phyloP scores from a whole-genome alignment of 2,888 invertebrate species.

The Sinodicranocentrus sp. region DNA sequence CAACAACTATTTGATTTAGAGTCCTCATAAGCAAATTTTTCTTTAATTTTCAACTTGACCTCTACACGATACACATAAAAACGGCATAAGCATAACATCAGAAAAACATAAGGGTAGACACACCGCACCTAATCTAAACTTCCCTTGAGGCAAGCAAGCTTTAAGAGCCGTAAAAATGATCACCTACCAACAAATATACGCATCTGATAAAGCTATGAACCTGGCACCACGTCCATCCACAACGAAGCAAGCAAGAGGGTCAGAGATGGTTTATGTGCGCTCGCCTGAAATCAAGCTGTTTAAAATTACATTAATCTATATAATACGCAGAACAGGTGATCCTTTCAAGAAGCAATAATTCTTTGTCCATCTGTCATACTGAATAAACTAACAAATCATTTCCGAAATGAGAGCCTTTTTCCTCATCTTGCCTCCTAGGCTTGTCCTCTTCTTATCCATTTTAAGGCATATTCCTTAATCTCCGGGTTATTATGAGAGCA shows the following conservation, averaged over 20 bases:
- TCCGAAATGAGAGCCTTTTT: constrained; percentile 57
- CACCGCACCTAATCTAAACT: neutral
- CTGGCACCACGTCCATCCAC: neutral
- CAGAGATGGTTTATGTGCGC: constrained; percentile 10
- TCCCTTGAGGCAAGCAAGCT: neutral
- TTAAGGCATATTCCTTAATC: constrained; percentile 17
- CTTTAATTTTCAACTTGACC: neutral
- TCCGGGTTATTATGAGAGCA: constrained; percentile 45
- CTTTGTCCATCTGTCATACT: constrained; percentile 72
- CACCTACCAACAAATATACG: neutral
- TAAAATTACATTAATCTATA: constrained; percentile 58
- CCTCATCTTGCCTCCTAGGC: constrained; percentile 5
- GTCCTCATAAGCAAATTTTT: neutral
- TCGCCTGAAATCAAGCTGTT: constrained; percentile 60
- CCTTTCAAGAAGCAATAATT: constrained; percentile 74
- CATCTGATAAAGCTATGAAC: neutral
- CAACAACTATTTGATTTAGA: neutral
- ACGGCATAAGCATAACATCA: too few relatives aligned
- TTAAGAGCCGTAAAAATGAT: neutral
- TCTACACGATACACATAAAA: too few relatives aligned
- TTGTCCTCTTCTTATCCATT: constrained; percentile 18
- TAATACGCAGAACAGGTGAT: constrained; percentile 28
- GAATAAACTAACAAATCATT: constrained; percentile 76
- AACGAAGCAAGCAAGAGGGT: neutral
- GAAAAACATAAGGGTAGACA: too few relatives aligned